Evolutionary conservation across 2,888 invertebrate species (phyloP).

Genomic region (Vanessa cardui): DNA sequence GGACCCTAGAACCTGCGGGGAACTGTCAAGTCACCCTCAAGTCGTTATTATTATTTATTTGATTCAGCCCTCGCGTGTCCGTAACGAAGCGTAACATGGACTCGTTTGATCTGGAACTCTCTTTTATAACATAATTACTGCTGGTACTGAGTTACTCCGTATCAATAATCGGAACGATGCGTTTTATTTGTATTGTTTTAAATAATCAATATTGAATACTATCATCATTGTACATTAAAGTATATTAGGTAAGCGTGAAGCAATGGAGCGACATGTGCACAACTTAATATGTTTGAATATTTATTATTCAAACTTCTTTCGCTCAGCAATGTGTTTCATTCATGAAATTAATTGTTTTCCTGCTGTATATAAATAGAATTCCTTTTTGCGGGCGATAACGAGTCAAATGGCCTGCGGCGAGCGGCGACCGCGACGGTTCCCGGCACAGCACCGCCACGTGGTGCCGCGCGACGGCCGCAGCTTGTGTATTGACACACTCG

Average conservation of each 20-base stretch:
- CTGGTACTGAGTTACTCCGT: too few relatives aligned
- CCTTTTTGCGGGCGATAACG: constrained; percentile 27
- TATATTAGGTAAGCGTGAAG: neutral
- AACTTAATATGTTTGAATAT: neutral
- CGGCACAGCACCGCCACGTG: constrained; percentile 1
- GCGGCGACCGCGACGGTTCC: neutral
- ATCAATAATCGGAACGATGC: too few relatives aligned
- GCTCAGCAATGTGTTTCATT: constrained; percentile 24
- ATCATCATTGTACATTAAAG: too few relatives aligned
- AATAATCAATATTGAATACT: too few relatives aligned
- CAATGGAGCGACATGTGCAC: neutral
- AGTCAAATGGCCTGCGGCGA: constrained; percentile 9
- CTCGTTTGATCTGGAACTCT: neutral
- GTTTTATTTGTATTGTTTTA: too few relatives aligned
- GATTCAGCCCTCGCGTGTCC: neutral
- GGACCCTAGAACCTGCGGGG: neutral
- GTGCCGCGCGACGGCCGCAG: constrained; percentile 12
- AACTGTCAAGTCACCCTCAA: neutral
- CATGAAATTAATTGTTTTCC: constrained; percentile 30
- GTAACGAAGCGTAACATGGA: constrained; percentile 1
- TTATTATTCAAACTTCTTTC: neutral
- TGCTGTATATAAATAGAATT: constrained; percentile 22
- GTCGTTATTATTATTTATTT: constrained; percentile 9
- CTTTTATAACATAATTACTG: too few relatives aligned
- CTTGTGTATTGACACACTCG: constrained; percentile 22